These are phyloP conservation scores for Leptarthrus brevirostris DNA, from an alignment of 2,888 invertebrate genomes.

Conservation along the genomic window DNA sequence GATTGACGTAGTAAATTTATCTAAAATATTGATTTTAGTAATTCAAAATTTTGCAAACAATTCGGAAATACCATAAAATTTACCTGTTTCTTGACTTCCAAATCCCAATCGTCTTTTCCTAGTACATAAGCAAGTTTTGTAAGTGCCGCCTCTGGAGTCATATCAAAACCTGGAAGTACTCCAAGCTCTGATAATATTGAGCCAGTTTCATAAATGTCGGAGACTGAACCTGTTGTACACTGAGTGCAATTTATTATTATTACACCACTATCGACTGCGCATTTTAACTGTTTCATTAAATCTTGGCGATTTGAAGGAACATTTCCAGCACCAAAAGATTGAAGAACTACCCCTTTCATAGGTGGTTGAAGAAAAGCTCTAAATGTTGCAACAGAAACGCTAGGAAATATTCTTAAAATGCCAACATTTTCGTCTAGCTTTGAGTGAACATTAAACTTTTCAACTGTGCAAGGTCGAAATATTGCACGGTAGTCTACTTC, in stretches of 20 bases:
- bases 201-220: constrained; percentile 86
- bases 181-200: constrained; percentile 68
- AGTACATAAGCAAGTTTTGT: constrained; percentile 91
- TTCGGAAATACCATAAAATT: too few species aligned
- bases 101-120: constrained; percentile 77
- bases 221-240: constrained; percentile 85
- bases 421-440: constrained; percentile 86
- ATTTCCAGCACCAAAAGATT: constrained; percentile 95
- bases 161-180: constrained; percentile 64
- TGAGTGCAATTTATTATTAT: constrained; percentile 94
- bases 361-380: constrained; percentile 80
- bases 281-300: constrained; percentile 76
- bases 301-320: constrained; percentile 87
- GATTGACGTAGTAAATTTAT: too few species aligned
- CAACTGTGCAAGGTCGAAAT: constrained; percentile 72
- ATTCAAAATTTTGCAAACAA: too few species aligned
- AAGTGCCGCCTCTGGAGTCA: constrained; percentile 92
- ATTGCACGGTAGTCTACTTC: constrained; percentile 69
- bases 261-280: constrained; percentile 80
- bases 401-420: constrained; percentile 88
- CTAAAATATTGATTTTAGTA: too few species aligned
- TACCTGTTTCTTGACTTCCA: constrained; percentile 75
- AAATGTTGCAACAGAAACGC: constrained; percentile 84
- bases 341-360: constrained; percentile 84
- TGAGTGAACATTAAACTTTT: constrained; percentile 78